Base-by-base conservation (phyloP, 2,113 vertebrate genomes). In the Oncorhynchus gorbuscha region DNA sequence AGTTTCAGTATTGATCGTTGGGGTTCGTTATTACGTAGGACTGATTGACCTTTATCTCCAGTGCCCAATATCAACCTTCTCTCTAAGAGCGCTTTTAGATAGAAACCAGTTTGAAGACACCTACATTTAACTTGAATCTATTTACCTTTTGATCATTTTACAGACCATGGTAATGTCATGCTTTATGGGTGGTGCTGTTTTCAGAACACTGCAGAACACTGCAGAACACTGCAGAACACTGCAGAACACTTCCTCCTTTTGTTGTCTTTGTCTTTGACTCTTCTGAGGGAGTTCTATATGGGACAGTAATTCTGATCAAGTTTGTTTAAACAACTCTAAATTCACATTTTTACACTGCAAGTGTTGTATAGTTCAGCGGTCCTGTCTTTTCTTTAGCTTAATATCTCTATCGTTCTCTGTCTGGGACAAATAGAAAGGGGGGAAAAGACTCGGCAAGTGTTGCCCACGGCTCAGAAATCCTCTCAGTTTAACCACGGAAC, bases 1-100 rank as follows among this genome's bases (percentile, higher is more conserved):
- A 91, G 93, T 95, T 95, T 95, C 93, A 84, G 73, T 94, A 94
- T 95, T 86, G 82, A 85, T 85, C 69, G 73, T 81, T 81, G 76
- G 66, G 78, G 80, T 75, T 67, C 26, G 16, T 58, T 71, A 51
- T 39, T 62, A 75, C 79, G 83, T 88, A 84, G 85, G 85, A 69
- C 83, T 76, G 68, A 78, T 75, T 78, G 22, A 69, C 32, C 49
- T 75, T 82, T 87, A 83, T 86, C 81, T 74, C 24, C 28, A 71
- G 69, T 69, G 28, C 71, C 69, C 81, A 88, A 85, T 86, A 85
- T 76, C 35, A 78, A 71, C 26, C 2, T 28, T 75, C 39, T 65
- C 68, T 75, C 59, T 62, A 24, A 24, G 51, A 55, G 51, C 3
- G 1, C 16, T 55, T 55, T 55, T 55, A 55, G 14, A 55, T 55